Percentiles rank a stretch among this genome's conserved stretches.
Conservation (phyloP, 2,888 invertebrate species). For the Leucophenga maculata region DNA sequence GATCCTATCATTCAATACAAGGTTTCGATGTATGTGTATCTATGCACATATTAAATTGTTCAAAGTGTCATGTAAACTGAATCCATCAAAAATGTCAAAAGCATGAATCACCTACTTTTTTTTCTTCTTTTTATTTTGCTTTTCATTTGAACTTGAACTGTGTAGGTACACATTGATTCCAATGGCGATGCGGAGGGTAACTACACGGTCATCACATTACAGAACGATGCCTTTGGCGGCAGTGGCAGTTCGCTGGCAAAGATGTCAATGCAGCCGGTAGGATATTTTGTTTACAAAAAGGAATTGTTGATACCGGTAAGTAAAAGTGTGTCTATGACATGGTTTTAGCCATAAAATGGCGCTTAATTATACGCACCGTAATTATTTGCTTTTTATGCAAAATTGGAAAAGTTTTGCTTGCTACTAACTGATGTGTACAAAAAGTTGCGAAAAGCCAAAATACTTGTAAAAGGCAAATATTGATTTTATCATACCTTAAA, state of each 20-base stretch:
- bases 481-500: too few species aligned
- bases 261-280: constrained; percentile 85
- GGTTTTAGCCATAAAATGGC: constrained; percentile 53
- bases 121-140: not conserved
- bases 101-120: not conserved
- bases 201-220: constrained; percentile 87
- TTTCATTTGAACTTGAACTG: constrained; percentile 7
- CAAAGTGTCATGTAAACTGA: not conserved
- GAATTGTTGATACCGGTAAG: constrained; percentile 76
- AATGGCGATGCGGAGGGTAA: constrained; percentile 94
- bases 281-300: constrained; percentile 80
- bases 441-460: too few species aligned
- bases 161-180: constrained; percentile 85
- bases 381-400: too few species aligned
- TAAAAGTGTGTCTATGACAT: not conserved
- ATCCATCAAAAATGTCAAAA: constrained; percentile 12
- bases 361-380: not conserved
- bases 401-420: too few species aligned
- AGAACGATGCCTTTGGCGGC: constrained; percentile 74
- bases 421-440: too few species aligned
- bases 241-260: constrained; percentile 71
- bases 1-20: constrained; percentile 83
- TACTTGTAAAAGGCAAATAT: too few species aligned
- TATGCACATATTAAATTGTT: not conserved
- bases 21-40: constrained; percentile 80